These are phyloP conservation scores for Ciona savignyi DNA, from an alignment of 23 tunicate species.

Conservation along the genomic window DNA sequence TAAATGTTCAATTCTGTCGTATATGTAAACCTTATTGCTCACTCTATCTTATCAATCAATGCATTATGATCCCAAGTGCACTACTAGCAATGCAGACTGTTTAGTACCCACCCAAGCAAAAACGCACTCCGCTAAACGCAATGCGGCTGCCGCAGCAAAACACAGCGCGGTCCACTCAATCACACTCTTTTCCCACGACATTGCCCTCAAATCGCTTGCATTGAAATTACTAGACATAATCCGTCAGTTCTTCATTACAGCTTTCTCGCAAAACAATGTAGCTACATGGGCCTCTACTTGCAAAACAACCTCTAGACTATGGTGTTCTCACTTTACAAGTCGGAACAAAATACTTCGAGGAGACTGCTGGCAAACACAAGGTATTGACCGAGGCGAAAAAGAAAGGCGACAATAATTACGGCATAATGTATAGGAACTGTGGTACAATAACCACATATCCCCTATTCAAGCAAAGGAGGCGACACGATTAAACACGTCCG, in stretches of 20 bases:
- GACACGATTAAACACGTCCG: neutral
- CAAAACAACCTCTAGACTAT: neutral
- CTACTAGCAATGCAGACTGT: no score
- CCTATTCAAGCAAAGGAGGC: neutral
- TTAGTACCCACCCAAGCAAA: neutral
- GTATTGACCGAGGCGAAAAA: neutral
- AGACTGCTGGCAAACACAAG: neutral
- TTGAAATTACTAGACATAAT: neutral
- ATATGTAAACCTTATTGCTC: no score
- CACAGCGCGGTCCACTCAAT: neutral
- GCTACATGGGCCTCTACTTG: no score
- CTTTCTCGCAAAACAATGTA: no score
- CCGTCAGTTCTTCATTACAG: neutral
- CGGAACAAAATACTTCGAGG: no score
- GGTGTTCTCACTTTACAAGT: neutral
- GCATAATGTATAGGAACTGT: neutral
- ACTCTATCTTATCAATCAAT: no score
- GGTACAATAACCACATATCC: neutral
- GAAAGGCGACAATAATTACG: neutral
- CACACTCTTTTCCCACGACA: neutral
- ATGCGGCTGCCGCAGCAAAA: neutral
- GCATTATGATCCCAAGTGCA: no score
- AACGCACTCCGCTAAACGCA: neutral
- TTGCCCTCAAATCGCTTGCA: neutral
- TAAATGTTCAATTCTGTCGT: no score